Evolutionary conservation across 2,797 vertebrate species (phyloP), one percentile per base, ranked within the genome.

Genomic region (Vireo griseus): DNA sequence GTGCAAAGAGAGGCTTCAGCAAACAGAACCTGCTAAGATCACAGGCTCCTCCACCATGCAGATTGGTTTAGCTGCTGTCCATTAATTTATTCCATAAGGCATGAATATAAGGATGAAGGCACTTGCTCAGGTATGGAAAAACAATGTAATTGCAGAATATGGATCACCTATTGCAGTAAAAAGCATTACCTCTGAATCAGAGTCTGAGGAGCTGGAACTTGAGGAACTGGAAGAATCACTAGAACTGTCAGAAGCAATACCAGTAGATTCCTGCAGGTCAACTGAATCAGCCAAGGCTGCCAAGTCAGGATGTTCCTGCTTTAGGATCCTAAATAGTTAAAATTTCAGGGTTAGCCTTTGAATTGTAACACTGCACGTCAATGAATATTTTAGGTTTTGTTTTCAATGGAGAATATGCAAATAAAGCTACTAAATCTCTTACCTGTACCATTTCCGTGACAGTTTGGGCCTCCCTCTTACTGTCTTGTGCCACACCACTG

Each of bases 401-500:
- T 88, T 77, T n/a, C 57, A 72, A 25, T 0, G 40, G 15, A 67
- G 24, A 74, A 47, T 1, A 19, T 0, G 8, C 50, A 31, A 72
- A 62, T 9, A 37, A 86, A 73, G 35, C 24, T 22, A 40, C 33
- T 47, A 18, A 35, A 55, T 42, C 71, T 95, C 97, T 98, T 95
- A 99, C 99, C 99, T 98, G 94, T 99, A 99, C 99, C 99, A 99
- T 94, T 99, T 99, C 92, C 99, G 97, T 48, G 99, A 99, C 28
- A 99, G 97, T 92, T 99, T 99, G 90, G 99, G 99, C 22, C 99
- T 98, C 24, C 99, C 99, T 75, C 99, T 98, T 26, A 99, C 99
- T 0, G 99, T 99, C 96, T 99, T 99, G 98, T 99, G 99, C 99
- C 99, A 99, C 40, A 99, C 99, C 62, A 99, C 99, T 33, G 99